Percentiles rank a stretch among this genome's conserved stretches.
Evolutionary conservation across 2,113 vertebrate genomes (phyloP).

Genomic region (Lophura nycthemera): DNA sequence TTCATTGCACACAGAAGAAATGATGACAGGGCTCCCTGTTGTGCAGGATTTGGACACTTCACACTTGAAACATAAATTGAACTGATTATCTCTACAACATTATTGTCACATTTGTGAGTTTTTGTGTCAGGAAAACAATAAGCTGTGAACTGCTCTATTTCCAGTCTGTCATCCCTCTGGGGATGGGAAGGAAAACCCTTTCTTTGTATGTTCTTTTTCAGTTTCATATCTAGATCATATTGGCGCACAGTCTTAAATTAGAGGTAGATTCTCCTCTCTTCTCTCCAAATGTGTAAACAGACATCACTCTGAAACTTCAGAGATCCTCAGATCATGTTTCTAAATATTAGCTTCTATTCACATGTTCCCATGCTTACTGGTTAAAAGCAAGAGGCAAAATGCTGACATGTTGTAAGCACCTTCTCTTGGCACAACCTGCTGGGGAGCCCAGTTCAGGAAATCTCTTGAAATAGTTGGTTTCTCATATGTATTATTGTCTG

Average conservation of each 20-base stretch:
- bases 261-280: not conserved
- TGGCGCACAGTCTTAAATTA: not conserved
- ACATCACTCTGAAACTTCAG: not conserved
- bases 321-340: not conserved
- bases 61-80: conserved; percentile 67
- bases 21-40: conserved; percentile 64
- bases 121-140: conserved; percentile 42
- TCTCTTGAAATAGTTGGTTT: not conserved
- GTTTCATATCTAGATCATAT: not conserved
- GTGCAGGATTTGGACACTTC: conserved; percentile 28
- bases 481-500: not conserved
- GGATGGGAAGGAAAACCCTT: not conserved
- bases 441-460: not conserved
- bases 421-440: not conserved
- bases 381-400: conserved; percentile 18
- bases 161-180: not conserved
- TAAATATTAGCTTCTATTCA: not conserved
- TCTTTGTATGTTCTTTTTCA: not conserved
- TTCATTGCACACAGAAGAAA: conserved; percentile 54
- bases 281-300: not conserved
- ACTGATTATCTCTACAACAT: conserved; percentile 37
- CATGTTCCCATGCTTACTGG: not conserved
- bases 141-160: conserved; percentile 16
- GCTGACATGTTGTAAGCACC: not conserved
- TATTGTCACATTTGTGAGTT: conserved; percentile 25